Evolutionary conservation across 2,113 vertebrate species (phyloP), one percentile per base, ranked within the genome.

Genomic region (Corydoras maculifer): DNA sequence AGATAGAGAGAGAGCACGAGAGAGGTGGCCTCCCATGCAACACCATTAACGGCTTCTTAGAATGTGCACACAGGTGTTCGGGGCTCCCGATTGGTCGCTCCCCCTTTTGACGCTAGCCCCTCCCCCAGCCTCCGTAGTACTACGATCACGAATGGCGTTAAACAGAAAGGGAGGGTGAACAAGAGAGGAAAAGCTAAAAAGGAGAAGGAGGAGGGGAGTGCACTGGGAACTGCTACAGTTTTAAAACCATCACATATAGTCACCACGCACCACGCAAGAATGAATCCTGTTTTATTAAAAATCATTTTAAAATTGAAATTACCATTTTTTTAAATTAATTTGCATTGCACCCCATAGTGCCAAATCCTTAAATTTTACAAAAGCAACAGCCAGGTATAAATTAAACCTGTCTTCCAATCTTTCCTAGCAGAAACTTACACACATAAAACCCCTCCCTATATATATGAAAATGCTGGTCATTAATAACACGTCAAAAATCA

Each of bases 41-140:
- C 70, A 70, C 72, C 30, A 53, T 81, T 69, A 75, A 78, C 78
- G 70, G 72, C 81, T 83, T 67, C 82, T 78, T 66, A 75, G 73
- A 51, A 77, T 75, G 80, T 69, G 71, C 78, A 78, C 72, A 61
- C 75, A 81, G 81, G 77, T 69, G 77, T 73, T 76, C 77, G 81
- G 48, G 77, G 78, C 62, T 77, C 14, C 54, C 31, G 83, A 89
- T 90, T 90, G 88, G 88, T 88, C 87, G 87, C 88, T 86, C 88
- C 88, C 87, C 84, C 85, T 79, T 85, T 29, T 54, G 58, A 77
- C 62, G 72, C 80, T 81, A 84, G 83, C 75, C 86, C 85, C 80
- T 83, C 75, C 88, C 65, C 62, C 55, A 74, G 72, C 75, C 75
- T 75, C 70, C 69, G 75, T 81, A 79, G 77, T 81, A 81, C 73